Evolutionary conservation across 1,140 invertebrate species (phyloP).

Genomic region (Paraescarpia echinospica): DNA sequence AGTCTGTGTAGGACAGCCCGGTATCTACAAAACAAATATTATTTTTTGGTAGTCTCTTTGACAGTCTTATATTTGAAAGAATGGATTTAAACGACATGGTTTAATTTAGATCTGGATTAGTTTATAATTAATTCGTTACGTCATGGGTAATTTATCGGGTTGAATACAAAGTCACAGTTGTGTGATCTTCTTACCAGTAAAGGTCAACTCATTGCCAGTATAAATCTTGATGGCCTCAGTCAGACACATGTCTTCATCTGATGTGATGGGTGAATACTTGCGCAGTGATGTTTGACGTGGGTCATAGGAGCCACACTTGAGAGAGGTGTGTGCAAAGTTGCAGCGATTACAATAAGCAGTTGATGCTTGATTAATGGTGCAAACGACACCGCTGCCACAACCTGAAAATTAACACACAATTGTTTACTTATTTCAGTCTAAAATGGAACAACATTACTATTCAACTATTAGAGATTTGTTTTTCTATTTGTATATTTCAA

Average conservation of each 20-base stretch:
- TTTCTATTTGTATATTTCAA: too few species aligned
- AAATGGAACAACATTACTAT: not conserved
- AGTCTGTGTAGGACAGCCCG: constrained; percentile 24
- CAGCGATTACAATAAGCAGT: constrained; percentile 50
- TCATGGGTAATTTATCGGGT: too few species aligned
- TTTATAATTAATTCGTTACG: too few species aligned
- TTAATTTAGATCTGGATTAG: too few species aligned
- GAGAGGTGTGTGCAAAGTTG: constrained; percentile 44
- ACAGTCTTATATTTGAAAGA: too few species aligned
- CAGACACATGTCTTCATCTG: constrained; percentile 35
- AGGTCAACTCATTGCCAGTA: constrained; percentile 31
- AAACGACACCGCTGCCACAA: constrained; percentile 50
- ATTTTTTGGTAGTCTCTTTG: too few species aligned
- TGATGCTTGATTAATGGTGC: constrained; percentile 35
- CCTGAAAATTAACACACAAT: constrained; percentile 33
- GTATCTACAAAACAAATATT: constrained; percentile 33
- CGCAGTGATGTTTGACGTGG: constrained; percentile 22
- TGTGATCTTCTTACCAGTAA: not conserved
- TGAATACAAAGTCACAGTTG: not conserved
- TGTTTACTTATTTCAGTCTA: not conserved
- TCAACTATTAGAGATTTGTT: too few species aligned
- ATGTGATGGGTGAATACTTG: not conserved
- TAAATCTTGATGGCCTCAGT: constrained; percentile 41
- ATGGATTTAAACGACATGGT: too few species aligned
- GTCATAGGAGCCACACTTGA: constrained; percentile 44